Conservation (phyloP, 2,888 invertebrate genomes). For the Cordilura impudica region DNA sequence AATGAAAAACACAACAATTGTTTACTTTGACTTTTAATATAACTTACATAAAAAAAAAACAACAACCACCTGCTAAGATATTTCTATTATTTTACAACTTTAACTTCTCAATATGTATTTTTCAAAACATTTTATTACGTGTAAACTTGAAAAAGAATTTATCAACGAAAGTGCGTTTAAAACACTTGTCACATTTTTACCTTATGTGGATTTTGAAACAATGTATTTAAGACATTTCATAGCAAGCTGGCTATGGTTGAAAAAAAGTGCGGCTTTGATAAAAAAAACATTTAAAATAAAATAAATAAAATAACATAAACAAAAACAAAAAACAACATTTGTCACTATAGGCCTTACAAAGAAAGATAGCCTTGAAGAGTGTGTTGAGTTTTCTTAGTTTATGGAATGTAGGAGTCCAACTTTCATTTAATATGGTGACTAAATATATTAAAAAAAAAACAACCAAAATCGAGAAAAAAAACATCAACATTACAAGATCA, state of each 20-base stretch:
- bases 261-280: slow-evolving; percentile 33
- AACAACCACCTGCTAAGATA: slow-evolving; percentile 5
- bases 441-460: slow-evolving; percentile 43
- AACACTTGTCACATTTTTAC: slow-evolving; percentile 54
- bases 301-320: slow-evolving; percentile 28
- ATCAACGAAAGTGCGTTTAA: slow-evolving; percentile 64
- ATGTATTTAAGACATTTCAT: slow-evolving; percentile 47
- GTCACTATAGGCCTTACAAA: slow-evolving; percentile 49
- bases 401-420: slow-evolving; percentile 74
- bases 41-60: slow-evolving; percentile 6
- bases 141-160: slow-evolving; percentile 58
- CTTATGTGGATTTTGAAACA: slow-evolving; percentile 32
- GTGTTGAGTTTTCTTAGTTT: slow-evolving; percentile 23
- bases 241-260: slow-evolving; percentile 30
- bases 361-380: slow-evolving; percentile 50
- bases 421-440: slow-evolving; percentile 75
- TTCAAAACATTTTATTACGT: slow-evolving; percentile 54
- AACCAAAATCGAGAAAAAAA: slow-evolving; percentile 41
- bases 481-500: slow-evolving; percentile 25
- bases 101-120: slow-evolving; percentile 28
- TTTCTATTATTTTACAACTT: slow-evolving; percentile 31
- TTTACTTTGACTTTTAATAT: slow-evolving; percentile 37
- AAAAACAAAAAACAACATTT: slow-evolving; percentile 48
- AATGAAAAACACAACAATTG: not conserved
- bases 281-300: slow-evolving; percentile 9